Conservation (phyloP, 35 echinoderm and acorn worm species). For the Amphiura filiformis region DNA sequence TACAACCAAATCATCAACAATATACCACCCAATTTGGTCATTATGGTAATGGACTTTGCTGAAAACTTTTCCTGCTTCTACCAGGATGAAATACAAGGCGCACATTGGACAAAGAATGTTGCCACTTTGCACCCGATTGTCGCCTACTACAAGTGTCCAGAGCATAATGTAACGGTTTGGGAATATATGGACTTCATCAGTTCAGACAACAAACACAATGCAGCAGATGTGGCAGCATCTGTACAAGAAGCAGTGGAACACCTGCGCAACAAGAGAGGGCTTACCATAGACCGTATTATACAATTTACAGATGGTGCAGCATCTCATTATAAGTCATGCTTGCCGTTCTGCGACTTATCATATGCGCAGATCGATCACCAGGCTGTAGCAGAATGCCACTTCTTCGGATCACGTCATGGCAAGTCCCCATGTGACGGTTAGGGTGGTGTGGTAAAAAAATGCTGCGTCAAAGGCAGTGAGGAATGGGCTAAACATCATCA, state of each 20-base stretch:
- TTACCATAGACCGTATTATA: too few species aligned
- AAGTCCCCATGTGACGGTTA: not conserved
- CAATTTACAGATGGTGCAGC: too few species aligned
- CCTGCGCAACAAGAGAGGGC: too few species aligned
- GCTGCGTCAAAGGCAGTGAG: not conserved
- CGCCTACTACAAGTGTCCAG: not conserved
- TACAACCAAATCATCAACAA: not conserved
- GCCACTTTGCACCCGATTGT: constrained; percentile 29
- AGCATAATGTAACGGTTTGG: too few species aligned
- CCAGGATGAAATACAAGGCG: constrained; percentile 36
- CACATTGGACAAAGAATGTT: constrained; percentile 23
- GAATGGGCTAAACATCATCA: too few species aligned
- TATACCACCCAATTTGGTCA: not conserved
- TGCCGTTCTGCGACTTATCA: too few species aligned
- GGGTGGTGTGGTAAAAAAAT: not conserved
- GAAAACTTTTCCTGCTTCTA: constrained; percentile 27
- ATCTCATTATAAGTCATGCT: too few species aligned
- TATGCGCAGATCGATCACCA: not conserved
- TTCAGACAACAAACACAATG: too few species aligned
- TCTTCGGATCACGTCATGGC: constrained; percentile 6
- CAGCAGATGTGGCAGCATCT: too few species aligned
- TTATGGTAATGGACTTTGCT: constrained; percentile 48
- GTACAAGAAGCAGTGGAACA: too few species aligned
- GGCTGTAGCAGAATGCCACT: not conserved
- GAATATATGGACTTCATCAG: too few species aligned